Evolutionary conservation across 23 tunicate species (phyloP), one percentile per base, ranked within the genome.

Genomic region (Diplosoma virens): DNA sequence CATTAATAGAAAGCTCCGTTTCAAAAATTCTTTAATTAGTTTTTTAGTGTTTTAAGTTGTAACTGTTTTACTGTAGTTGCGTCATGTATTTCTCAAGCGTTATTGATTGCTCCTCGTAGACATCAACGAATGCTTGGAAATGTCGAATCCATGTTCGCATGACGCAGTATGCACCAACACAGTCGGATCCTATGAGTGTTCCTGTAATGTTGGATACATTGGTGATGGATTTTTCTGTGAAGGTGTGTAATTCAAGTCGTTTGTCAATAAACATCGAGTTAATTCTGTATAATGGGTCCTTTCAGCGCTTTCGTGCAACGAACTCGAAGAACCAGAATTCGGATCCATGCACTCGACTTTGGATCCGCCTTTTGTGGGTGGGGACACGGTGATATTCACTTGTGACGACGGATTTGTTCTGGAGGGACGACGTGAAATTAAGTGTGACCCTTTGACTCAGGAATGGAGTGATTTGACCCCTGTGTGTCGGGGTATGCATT

Each of bases 381-480:
- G 67, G n/a, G 60, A 61, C 5, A 37, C 41, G 1, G 79, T 81
- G 1, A 67, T 76, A 2, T 71, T 70, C 35, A 29, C 79, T 16
- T 81, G 86, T 59, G 37, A 71, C 26, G 23, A 14, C 9, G 86
- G 86, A 28, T 81, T 25, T 45, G 61, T 26, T 3, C 25, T 72
- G 37, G 78, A 24, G 1, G 78, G 78, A 47, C 2, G 9, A 6
- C 45, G 25, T 5, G 6, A 25, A 48, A 27, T 48, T 3, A 72
- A 61, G 22, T 72, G 78, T 36, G 74, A 67, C 74, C 3, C 24
- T 2, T 7, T 35, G 26, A 35, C 74, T 22, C 74, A 67, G 36
- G 36, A 50, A 22, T 67, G 74, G 74, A 67, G 27, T 21, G 50
- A 27, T 5, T 2, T 27, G 3, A 27, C 24, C 3, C 74, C 74